These are phyloP conservation scores for Varanus komodoensis DNA, from an alignment of 2,113 vertebrate species.

Conservation along the genomic window DNA sequence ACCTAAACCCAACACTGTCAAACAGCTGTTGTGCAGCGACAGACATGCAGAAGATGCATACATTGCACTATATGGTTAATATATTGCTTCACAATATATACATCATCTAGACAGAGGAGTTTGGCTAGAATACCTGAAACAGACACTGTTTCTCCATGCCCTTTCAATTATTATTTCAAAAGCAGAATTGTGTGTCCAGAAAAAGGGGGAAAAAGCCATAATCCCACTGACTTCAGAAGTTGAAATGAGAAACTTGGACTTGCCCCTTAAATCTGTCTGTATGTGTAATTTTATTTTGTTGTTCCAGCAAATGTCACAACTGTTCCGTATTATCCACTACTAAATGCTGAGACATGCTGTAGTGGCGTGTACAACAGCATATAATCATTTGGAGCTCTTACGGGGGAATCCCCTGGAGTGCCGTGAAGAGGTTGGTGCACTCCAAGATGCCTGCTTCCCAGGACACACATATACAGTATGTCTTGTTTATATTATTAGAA, in stretches of 20 bases:
- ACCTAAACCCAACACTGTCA: not conserved
- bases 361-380: not conserved
- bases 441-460: slow-evolving; percentile 11
- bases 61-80: not conserved
- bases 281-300: not conserved
- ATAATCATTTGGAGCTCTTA: not conserved
- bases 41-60: not conserved
- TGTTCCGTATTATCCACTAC: not conserved
- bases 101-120: not conserved
- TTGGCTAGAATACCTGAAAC: not conserved
- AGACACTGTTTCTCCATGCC: not conserved
- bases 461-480: not conserved
- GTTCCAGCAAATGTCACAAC: not conserved
- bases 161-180: not conserved
- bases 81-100: not conserved
- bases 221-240: not conserved
- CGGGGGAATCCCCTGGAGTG: not conserved
- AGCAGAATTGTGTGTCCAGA: not conserved
- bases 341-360: not conserved
- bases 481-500: not conserved
- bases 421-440: not conserved
- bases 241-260: not conserved
- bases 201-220: not conserved
- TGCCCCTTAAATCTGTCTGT: not conserved
- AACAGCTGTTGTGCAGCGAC: not conserved